Conservation (phyloP, 2,797 vertebrate species). For the Cygnus olor region DNA sequence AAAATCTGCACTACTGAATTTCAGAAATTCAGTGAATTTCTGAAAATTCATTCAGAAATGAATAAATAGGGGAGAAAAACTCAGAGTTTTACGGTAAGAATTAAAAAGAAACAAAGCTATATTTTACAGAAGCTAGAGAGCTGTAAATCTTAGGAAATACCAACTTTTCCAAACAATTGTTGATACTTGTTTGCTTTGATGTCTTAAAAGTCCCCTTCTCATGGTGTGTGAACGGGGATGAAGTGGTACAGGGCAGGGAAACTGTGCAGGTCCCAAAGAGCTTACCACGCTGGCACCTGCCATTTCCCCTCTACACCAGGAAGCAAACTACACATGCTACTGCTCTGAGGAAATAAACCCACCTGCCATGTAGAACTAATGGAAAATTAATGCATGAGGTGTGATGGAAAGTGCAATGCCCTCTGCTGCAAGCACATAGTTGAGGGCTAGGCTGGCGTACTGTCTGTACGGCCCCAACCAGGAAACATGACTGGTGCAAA, state of each 20-base stretch:
- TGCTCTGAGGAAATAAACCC: background rate
- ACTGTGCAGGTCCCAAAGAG: fast-evolving
- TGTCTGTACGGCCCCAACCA: fast-evolving
- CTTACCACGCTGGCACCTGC: background rate
- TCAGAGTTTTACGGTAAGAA: background rate
- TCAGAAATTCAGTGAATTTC: too few relatives aligned
- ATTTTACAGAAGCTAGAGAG: background rate
- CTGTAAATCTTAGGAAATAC: background rate
- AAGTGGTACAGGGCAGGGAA: background rate
- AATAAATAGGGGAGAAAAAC: background rate
- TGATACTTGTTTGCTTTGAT: background rate
- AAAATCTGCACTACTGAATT: background rate
- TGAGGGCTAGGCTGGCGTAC: background rate
- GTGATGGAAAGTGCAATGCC: background rate
- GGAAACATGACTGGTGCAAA: fast-evolving
- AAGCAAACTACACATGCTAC: background rate
- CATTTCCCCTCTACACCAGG: background rate
- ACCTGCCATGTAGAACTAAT: background rate
- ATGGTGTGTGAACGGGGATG: background rate
- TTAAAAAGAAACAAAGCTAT: background rate
- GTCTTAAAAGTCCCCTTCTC: background rate
- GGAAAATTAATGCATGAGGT: background rate
- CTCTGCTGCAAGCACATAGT: fast-evolving
- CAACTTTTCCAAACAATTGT: background rate
- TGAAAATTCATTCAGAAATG: too few relatives aligned